Conservation (phyloP, 2,113 vertebrate genomes). For the Ammospiza caudacuta region DNA sequence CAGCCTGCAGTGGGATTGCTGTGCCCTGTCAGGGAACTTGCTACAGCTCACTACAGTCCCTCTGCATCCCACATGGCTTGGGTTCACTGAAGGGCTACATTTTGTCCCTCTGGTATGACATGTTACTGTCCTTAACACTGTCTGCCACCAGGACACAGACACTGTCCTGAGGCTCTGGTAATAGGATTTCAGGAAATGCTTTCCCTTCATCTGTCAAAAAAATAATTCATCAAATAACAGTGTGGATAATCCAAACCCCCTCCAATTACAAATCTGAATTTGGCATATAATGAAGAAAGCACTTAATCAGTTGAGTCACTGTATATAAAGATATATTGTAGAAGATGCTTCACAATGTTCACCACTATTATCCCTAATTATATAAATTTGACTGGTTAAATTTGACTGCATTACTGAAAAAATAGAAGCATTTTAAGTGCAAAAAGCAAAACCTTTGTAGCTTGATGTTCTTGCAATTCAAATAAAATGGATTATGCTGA, state of each 20-base stretch:
- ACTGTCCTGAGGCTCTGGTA: neutral
- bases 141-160: neutral
- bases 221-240: neutral
- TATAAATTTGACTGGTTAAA: neutral
- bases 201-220: constrained; percentile 1
- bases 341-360: neutral
- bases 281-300: neutral
- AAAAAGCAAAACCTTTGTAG: neutral
- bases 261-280: neutral
- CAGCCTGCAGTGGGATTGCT: fast-evolving
- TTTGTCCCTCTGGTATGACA: neutral
- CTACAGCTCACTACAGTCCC: neutral
- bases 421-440: neutral
- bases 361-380: neutral
- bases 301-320: neutral
- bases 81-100: neutral
- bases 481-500: neutral
- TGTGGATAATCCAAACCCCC: neutral
- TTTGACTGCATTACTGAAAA: neutral
- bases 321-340: neutral
- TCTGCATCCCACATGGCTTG: neutral
- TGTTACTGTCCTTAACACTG: neutral
- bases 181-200: constrained; percentile 20
- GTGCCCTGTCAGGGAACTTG: neutral
- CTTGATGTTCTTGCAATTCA: neutral